Percentiles rank a stretch among this genome's conserved stretches.
Conservation (phyloP, 2,797 vertebrate genomes). For the Lagorchestes hirsutus region DNA sequence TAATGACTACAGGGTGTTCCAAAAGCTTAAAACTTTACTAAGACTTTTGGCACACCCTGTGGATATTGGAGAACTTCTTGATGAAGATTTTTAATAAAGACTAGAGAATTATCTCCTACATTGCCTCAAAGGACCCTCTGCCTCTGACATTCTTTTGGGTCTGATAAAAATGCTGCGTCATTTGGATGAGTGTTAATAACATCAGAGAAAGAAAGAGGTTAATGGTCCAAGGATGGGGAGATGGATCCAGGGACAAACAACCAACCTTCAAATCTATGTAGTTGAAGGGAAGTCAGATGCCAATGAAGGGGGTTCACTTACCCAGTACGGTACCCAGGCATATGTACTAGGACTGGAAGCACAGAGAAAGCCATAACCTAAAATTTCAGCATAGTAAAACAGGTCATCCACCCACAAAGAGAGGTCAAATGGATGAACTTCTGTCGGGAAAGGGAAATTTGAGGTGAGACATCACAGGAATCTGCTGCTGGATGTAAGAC, state of each 20-base stretch:
- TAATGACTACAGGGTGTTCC: background rate
- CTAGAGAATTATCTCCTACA: background rate
- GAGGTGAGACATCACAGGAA: background rate
- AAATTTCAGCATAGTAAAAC: background rate
- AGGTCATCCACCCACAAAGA: background rate
- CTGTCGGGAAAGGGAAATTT: background rate
- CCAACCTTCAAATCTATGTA: background rate
- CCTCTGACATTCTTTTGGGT: background rate
- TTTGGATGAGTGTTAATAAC: background rate
- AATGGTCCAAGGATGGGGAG: background rate
- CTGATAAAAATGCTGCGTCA: background rate
- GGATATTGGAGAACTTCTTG: background rate
- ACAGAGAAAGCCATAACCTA: background rate
- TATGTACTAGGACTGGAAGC: background rate
- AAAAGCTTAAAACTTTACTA: background rate
- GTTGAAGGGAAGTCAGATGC: background rate
- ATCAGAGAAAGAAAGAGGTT: background rate
- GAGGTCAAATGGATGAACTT: background rate
- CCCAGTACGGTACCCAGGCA: background rate
- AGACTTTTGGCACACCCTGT: background rate
- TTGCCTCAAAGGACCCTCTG: background rate
- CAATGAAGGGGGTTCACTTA: background rate
- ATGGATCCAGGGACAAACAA: background rate
- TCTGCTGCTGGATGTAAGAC: background rate
- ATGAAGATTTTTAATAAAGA: background rate